Evolutionary conservation across 2,888 invertebrate species (phyloP), one percentile per base, ranked within the genome.

Genomic region (Fragum fragum): DNA sequence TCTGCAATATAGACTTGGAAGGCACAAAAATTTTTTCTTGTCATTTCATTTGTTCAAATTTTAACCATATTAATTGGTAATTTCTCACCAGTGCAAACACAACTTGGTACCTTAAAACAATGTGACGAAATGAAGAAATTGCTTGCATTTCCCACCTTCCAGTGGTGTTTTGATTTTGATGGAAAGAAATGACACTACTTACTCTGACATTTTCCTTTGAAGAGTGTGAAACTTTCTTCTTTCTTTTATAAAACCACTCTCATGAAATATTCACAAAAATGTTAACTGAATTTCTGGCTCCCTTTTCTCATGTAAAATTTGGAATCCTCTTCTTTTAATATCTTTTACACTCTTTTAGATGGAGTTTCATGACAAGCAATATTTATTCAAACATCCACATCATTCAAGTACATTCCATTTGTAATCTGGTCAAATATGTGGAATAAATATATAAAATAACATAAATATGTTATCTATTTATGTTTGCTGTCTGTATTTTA

Each of bases 351-450:
- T 47, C 14, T 47, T 47, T 9, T 3, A 9, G 18, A 14, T 3
- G 14, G 14, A 47, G 47, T 47, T 47, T 47, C 47, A 47, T 47
- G 18, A 18, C 47, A 9, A 47, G 47, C 2, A 18, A 18, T 39
- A n/a, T 18, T 14, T 18, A 3, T 3, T 18, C 18, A 47, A 9
- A 18, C n/a, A n/a, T 9, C 47, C 47, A 47, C 47, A 47, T 9
- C 2, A 18, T 47, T 47, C n/a, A n/a, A 47, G 3, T n/a, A 61
- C 61, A 61, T 61, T 61, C 61, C 61, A 21, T 61, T 9, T 28
- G 28, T 61, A 61, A 61, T 61, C 61, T 61, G 29, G 29, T 18
- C 61, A 61, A 61, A 29, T 61, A 32, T 61, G 29, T 61, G 29
- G 36, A n/a, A 61, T 61, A 61, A 57, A 47, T 47, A 47, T 57